Evolutionary conservation across 2,888 invertebrate species (phyloP).

Genomic region (Andrena haemorrhoa): DNA sequence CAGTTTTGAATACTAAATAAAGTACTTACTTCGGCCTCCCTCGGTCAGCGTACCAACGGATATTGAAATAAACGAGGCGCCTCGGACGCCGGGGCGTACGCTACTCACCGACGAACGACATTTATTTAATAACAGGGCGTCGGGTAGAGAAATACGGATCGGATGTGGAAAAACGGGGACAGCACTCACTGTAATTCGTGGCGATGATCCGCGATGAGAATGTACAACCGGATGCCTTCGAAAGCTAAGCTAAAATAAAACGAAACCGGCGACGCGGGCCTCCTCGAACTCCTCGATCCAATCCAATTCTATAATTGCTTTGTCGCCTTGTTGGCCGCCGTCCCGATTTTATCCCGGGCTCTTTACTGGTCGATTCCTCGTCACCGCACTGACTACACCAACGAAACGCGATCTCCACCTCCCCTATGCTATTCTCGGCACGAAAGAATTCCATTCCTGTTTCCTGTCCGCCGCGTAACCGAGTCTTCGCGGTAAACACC

Average conservation of each 20-base stretch:
- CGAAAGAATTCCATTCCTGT: constrained; percentile 79
- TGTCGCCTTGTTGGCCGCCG: constrained; percentile 81
- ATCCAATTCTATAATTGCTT: constrained; percentile 84
- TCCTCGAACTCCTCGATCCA: constrained; percentile 80
- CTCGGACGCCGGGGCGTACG: neutral
- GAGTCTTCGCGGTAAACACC: constrained; percentile 73
- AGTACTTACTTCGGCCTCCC: constrained; percentile 37
- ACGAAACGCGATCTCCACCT: constrained; percentile 84
- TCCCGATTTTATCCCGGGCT: constrained; percentile 79
- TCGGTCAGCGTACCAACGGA: constrained; percentile 15
- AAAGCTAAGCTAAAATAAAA: constrained; percentile 84
- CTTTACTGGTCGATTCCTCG: constrained; percentile 77
- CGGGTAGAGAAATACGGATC: constrained; percentile 33
- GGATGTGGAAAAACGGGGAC: constrained; percentile 51
- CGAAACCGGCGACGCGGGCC: constrained; percentile 79
- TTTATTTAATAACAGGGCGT: constrained; percentile 36
- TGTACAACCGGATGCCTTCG: constrained; percentile 84
- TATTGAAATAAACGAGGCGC: constrained; percentile 7
- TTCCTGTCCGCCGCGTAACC: constrained; percentile 76
- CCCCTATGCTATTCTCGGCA: constrained; percentile 82
- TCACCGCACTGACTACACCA: constrained; percentile 70
- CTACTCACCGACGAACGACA: constrained; percentile 26
- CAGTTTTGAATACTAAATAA: neutral
- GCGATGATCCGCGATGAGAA: constrained; percentile 79
- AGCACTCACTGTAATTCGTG: constrained; percentile 76